Percentiles rank a stretch among this genome's conserved stretches.
These are phyloP conservation scores for Drosophila sucinea DNA, from an alignment of 1,140 invertebrate species.

Conservation along the genomic window DNA sequence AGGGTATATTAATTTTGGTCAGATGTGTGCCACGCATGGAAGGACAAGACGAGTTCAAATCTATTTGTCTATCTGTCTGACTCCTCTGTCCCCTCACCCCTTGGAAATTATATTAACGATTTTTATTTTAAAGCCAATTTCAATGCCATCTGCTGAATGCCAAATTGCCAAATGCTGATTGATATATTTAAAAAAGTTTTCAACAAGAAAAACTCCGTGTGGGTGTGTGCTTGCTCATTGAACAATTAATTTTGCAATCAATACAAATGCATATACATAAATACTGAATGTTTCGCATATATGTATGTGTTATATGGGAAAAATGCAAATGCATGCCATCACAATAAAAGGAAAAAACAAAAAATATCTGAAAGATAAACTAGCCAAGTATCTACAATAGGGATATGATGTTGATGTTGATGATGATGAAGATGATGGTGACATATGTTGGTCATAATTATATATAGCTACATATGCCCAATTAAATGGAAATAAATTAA, in stretches of 20 bases:
- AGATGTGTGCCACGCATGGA: too few relatives aligned
- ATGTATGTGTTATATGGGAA: conserved; percentile 26
- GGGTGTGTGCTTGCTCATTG: conserved; percentile 32
- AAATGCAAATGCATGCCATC: conserved; percentile 16
- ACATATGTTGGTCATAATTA: conserved; percentile 18
- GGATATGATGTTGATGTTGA: conserved; percentile 17
- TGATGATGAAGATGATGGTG: background rate
- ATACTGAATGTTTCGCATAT: background rate
- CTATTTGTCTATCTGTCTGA: too few relatives aligned
- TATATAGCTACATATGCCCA: conserved; percentile 36
- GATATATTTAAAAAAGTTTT: conserved; percentile 26
- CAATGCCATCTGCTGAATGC: conserved; percentile 4
- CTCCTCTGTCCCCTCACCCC: too few relatives aligned
- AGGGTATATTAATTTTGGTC: too few relatives aligned
- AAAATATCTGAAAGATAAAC: conserved; percentile 16
- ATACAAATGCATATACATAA: conserved; percentile 26
- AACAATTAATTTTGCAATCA: conserved; percentile 51
- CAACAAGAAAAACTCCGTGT: background rate
- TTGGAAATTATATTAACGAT: too few relatives aligned
- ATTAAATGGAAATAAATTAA: conserved; percentile 61
- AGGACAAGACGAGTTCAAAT: too few relatives aligned
- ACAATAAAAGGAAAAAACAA: background rate
- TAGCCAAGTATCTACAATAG: conserved; percentile 10
- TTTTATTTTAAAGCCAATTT: background rate
- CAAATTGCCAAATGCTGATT: conserved; percentile 22